phyloP scores from a whole-genome alignment of 2,113 vertebrate species.

The Tachycineta bicolor region DNA sequence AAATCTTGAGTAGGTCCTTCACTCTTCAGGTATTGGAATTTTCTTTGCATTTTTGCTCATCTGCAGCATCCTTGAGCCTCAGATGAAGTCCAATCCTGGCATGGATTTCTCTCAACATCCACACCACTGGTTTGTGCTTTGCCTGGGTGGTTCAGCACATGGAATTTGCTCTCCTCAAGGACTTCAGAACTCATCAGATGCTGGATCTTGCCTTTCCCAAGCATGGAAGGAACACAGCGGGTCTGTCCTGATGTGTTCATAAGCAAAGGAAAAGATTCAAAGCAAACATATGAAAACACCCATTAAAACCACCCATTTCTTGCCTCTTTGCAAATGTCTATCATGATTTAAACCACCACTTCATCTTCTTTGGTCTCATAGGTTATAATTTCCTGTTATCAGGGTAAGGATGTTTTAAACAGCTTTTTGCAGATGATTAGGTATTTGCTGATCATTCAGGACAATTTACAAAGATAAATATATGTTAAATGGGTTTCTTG shows the following conservation, averaged over 20 bases:
- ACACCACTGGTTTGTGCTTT: neutral
- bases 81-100: neutral
- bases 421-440: conserved; percentile 61
- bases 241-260: neutral
- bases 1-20: neutral
- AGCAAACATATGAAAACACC: neutral
- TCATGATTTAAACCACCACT: conserved; percentile 56
- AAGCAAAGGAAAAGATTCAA: neutral
- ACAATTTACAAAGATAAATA: conserved; percentile 87
- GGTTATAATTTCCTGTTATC: conserved; percentile 71
- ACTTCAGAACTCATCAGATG: neutral
- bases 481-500: conserved; percentile 81
- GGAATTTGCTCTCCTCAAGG: neutral
- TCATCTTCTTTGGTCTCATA: conserved; percentile 51
- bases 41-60: neutral
- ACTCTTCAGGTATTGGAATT: neutral
- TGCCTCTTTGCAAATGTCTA: conserved; percentile 5
- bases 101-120: neutral
- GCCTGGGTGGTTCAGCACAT: neutral
- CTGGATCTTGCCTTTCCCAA: neutral
- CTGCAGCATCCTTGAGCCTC: neutral
- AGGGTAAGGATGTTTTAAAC: conserved; percentile 63
- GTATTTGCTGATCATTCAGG: conserved; percentile 77
- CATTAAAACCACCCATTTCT: neutral
- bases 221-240: neutral